Evolutionary conservation across 2,888 invertebrate genomes (phyloP).

Genomic region (Heliconius sara): DNA sequence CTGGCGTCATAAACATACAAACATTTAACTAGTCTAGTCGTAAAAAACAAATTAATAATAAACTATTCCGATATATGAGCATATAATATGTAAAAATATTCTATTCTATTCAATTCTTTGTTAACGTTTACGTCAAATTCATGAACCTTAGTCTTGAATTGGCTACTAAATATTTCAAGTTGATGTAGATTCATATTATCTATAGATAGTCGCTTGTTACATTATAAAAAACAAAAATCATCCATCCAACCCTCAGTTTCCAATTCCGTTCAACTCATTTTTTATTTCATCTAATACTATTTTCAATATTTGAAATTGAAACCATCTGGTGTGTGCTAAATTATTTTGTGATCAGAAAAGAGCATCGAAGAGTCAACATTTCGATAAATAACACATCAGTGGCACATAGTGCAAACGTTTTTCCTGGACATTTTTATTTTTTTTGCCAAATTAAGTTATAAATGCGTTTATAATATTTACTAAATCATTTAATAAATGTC

Average conservation of each 20-base stretch:
- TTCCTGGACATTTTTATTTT: too few species aligned
- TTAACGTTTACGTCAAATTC: background rate
- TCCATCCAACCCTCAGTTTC: background rate
- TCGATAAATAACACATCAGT: background rate
- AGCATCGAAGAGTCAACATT: background rate
- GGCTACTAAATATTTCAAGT: background rate
- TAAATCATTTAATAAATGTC: too few species aligned
- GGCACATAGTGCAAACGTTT: too few species aligned
- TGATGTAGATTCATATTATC: too few species aligned
- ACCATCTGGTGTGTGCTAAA: background rate
- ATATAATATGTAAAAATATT: background rate
- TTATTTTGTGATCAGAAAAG: background rate
- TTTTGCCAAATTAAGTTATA: too few species aligned
- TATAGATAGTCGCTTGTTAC: background rate
- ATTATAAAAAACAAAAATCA: background rate
- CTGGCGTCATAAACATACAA: too few species aligned
- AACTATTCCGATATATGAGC: background rate
- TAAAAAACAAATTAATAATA: too few species aligned
- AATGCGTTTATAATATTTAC: too few species aligned
- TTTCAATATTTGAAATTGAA: background rate
- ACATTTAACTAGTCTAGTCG: too few species aligned
- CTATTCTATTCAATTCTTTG: background rate
- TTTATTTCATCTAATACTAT: background rate
- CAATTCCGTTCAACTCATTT: background rate
- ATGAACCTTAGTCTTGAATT: background rate